A percentile compares a stretch with the other conserved stretches of the same genome.
phyloP scores from a whole-genome alignment of 1,140 invertebrate genomes.

The Glossosoma conforme region DNA sequence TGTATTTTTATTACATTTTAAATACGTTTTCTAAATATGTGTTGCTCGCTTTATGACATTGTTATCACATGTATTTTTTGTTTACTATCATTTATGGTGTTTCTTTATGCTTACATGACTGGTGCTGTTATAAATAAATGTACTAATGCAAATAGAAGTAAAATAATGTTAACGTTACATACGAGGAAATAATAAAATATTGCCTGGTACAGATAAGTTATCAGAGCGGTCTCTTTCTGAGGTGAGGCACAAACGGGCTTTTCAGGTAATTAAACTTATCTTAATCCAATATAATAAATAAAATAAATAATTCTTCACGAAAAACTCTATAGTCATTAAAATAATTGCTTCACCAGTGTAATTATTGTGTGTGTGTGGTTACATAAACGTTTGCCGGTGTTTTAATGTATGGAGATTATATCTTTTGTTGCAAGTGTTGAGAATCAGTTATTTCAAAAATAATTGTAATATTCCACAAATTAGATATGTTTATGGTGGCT shows the following conservation, averaged over 20 bases:
- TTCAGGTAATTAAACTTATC: conserved; percentile 29
- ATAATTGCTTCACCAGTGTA: not conserved
- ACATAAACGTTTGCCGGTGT: too few relatives aligned
- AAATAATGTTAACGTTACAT: conserved; percentile 18
- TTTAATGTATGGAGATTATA: too few relatives aligned
- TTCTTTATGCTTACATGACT: conserved; percentile 6
- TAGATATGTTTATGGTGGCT: too few relatives aligned
- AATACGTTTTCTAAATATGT: too few relatives aligned
- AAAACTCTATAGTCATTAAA: conserved; percentile 3
- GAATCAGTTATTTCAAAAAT: not conserved
- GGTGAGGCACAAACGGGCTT: conserved; percentile 12
- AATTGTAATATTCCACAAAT: too few relatives aligned
- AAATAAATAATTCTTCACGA: conserved; percentile 26
- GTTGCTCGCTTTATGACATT: conserved; percentile 4
- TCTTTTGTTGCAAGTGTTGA: not conserved
- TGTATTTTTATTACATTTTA: too few relatives aligned
- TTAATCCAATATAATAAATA: conserved; percentile 31
- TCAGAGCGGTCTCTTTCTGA: too few relatives aligned
- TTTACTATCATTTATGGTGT: conserved; percentile 7
- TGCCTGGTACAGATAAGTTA: conserved; percentile 11
- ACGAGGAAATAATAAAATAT: conserved; percentile 29
- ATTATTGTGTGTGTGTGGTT: not conserved
- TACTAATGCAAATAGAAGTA: conserved; percentile 24
- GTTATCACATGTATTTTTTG: conserved; percentile 7
- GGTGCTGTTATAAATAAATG: conserved; percentile 21